Conservation (phyloP, 2,888 invertebrate species). For the Euclidia mi region DNA sequence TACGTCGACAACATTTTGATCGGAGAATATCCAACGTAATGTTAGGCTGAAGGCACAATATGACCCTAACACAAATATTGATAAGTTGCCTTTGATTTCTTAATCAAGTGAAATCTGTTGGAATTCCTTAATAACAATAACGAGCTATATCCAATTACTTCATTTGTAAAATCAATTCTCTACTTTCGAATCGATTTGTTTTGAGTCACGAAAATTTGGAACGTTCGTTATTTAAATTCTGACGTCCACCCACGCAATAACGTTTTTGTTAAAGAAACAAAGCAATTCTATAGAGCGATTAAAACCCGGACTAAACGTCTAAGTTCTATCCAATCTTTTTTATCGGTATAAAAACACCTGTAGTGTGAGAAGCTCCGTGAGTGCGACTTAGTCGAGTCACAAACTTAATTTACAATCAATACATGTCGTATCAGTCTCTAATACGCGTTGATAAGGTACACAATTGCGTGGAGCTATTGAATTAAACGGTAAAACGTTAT, state of each 20-base stretch:
- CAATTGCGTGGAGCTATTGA: conserved; percentile 25
- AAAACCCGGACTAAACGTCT: conserved; percentile 71
- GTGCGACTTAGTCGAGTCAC: conserved; percentile 56
- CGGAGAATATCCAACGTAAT: too few relatives aligned
- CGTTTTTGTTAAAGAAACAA: conserved; percentile 42
- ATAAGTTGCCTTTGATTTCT: too few relatives aligned
- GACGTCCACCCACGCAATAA: conserved; percentile 25
- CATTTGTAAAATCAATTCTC: not conserved
- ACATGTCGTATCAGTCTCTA: conserved; percentile 24
- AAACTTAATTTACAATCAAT: conserved; percentile 41
- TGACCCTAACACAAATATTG: too few relatives aligned
- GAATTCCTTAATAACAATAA: not conserved
- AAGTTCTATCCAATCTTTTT: conserved; percentile 68
- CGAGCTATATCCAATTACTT: too few relatives aligned
- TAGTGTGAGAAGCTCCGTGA: conserved; percentile 80
- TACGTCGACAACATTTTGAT: too few relatives aligned
- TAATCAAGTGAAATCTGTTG: too few relatives aligned
- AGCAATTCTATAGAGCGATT: conserved; percentile 63
- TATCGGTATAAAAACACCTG: conserved; percentile 79
- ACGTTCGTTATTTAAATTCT: conserved; percentile 23
- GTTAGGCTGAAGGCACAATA: too few relatives aligned
- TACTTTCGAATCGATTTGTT: conserved; percentile 30
- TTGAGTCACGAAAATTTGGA: conserved; percentile 32
- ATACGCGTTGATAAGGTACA: conserved; percentile 50
- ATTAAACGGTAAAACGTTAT: conserved; percentile 48